phyloP scores from a whole-genome alignment of 2,888 invertebrate genomes.

The Exephanes ischioxanthus region DNA sequence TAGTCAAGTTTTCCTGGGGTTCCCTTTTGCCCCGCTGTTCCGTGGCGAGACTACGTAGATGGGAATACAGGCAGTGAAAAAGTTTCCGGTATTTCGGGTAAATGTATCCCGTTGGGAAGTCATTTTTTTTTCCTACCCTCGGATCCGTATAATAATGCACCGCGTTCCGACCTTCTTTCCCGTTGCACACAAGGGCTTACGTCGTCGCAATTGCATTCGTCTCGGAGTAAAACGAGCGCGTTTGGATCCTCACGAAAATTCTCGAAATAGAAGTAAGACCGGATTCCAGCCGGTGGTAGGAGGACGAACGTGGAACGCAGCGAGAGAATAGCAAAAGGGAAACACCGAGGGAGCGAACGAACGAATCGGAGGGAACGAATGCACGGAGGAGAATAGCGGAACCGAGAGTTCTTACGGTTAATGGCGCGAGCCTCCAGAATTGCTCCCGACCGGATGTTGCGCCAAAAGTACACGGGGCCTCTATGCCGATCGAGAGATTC shows the following conservation, averaged over 20 bases:
- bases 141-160: constrained; percentile 8
- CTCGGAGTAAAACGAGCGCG: constrained; percentile 54
- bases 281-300: constrained; percentile 56
- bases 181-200: constrained; percentile 12
- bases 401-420: constrained; percentile 52
- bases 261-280: constrained; percentile 65
- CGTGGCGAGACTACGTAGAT: background rate
- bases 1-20: background rate
- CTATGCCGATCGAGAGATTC: constrained; percentile 42
- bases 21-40: too few relatives aligned
- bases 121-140: constrained; percentile 1
- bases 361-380: constrained; percentile 44
- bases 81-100: constrained; percentile 19
- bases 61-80: background rate
- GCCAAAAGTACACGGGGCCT: constrained; percentile 43
- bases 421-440: constrained; percentile 61
- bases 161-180: constrained; percentile 10
- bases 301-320: constrained; percentile 26
- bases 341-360: constrained; percentile 38
- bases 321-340: constrained; percentile 44
- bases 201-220: constrained; percentile 54
- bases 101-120: constrained; percentile 12
- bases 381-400: constrained; percentile 26
- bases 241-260: constrained; percentile 49
- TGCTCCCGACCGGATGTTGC: constrained; percentile 68